These are phyloP conservation scores for Mareca penelope DNA, from an alignment of 2,797 vertebrate genomes.

Conservation along the genomic window DNA sequence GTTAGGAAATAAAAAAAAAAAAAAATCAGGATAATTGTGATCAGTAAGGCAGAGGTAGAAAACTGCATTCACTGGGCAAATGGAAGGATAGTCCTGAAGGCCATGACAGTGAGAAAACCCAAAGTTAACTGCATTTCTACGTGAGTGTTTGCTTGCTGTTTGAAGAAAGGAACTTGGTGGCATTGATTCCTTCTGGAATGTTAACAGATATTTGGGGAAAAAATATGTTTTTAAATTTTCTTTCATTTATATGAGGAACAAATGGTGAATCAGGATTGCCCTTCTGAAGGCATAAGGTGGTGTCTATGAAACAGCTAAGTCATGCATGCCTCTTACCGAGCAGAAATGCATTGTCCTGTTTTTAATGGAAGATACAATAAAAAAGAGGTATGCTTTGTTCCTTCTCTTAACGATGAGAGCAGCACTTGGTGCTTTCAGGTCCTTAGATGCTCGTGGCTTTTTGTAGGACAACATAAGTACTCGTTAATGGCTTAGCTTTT, in stretches of 20 bases:
- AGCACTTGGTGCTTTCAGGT: neutral
- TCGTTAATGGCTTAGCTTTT: neutral
- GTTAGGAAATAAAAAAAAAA: too few species aligned
- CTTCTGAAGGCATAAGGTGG: neutral
- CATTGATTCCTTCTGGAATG: neutral
- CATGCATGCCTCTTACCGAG: neutral
- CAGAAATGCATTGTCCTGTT: neutral
- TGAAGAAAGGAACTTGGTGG: neutral
- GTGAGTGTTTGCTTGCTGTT: neutral
- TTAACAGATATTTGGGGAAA: neutral
- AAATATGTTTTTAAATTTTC: neutral
- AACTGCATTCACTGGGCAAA: neutral
- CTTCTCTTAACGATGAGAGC: neutral
- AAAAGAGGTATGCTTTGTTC: neutral
- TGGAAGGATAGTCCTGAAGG: neutral
- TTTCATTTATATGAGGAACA: neutral
- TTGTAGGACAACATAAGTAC: accelerated
- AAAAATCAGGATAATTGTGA: neutral
- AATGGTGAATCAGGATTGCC: neutral
- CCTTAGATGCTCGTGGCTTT: neutral
- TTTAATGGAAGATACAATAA: accelerated
- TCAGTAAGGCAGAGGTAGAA: neutral
- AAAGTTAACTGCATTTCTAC: neutral
- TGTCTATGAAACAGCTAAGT: neutral
- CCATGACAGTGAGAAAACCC: neutral